Conservation (phyloP, 1,140 invertebrate species). For the Drosophila trapezifrons region DNA sequence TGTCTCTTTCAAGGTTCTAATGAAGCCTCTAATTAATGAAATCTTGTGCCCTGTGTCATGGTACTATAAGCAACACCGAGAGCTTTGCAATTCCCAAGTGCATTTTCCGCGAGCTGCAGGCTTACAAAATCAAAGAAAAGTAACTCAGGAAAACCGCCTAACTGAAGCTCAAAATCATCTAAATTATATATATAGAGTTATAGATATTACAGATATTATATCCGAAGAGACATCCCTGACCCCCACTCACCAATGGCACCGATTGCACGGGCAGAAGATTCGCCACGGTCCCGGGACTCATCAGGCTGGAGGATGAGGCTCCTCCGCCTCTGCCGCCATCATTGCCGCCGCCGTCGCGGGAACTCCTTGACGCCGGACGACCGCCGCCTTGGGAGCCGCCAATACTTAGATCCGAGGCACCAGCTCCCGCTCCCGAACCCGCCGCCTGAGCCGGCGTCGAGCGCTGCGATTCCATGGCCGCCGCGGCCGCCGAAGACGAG, state of each 20-base stretch:
- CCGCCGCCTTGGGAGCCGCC: conserved; percentile 45
- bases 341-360: conserved; percentile 61
- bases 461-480: conserved; percentile 62
- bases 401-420: conserved; percentile 71
- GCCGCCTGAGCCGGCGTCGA: conserved; percentile 55
- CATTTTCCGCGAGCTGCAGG: too few species aligned
- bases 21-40: too few species aligned
- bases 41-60: too few species aligned
- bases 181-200: too few species aligned
- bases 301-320: conserved; percentile 44
- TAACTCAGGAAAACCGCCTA: too few species aligned
- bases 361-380: conserved; percentile 73
- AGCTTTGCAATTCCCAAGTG: not conserved
- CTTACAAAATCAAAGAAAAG: conserved; percentile 5
- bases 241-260: conserved; percentile 90
- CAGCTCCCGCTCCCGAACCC: conserved; percentile 20
- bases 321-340: conserved; percentile 37
- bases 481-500: conserved; percentile 65
- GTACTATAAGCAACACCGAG: too few species aligned
- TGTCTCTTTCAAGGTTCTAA: too few species aligned
- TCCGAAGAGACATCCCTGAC: rapidly evolving
- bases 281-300: conserved; percentile 88
- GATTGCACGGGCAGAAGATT: conserved; percentile 93
- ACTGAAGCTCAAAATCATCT: too few species aligned
- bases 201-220: too few species aligned